Evolutionary conservation across 2,888 invertebrate genomes (phyloP), one percentile per base, ranked within the genome.

Genomic region (Erebia aethiops): DNA sequence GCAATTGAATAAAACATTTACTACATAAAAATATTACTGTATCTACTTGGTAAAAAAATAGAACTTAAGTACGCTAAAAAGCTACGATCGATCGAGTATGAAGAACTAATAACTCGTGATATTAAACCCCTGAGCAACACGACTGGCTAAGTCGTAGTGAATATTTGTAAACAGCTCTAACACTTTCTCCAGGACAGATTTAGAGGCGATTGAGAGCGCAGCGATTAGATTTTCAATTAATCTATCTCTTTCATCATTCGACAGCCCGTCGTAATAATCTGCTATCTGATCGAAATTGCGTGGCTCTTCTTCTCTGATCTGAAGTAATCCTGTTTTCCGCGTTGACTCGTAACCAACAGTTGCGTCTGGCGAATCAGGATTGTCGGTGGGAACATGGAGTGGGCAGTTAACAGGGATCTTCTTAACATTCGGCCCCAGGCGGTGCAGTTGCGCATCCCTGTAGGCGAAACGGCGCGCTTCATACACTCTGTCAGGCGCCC

Each of bases 361-460:
- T 14, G 7, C 58, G n/a, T 58, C 14, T 2, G 11, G 8, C 5
- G 60, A 11, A 13, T 60, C 18, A 3, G 43, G 11, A 16, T 10
- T 1, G 9, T n/a, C 14, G 16, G 18, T 43, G 43, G 16, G 11
- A 10, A n/a, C 43, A 10, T 43, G 16, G 60, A 60, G 26, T n/a
- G 64, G 64, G 35, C 35, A 51, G 52, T 64, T 64, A 1, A 64
- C 64, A n/a, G 52, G 64, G n/a, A 64, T 64, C n/a, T 52, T 21
- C 5, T 52, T 3, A 46, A 16, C 10, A 35, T 64, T 13, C 2
- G 35, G 16, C 3, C 64, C 64, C 16, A 64, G 26, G 35, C 64
- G 64, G 16, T 35, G 26, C 10, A 16, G 11, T 8, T 64, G 52
- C 2, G 52, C 52, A 52, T 52, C 64, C 14, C n/a, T n/a, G 49